A percentile compares a stretch with the other conserved stretches of the same genome.
Conservation (phyloP, 2,797 vertebrate genomes). For the Chloroceryle amazona region DNA sequence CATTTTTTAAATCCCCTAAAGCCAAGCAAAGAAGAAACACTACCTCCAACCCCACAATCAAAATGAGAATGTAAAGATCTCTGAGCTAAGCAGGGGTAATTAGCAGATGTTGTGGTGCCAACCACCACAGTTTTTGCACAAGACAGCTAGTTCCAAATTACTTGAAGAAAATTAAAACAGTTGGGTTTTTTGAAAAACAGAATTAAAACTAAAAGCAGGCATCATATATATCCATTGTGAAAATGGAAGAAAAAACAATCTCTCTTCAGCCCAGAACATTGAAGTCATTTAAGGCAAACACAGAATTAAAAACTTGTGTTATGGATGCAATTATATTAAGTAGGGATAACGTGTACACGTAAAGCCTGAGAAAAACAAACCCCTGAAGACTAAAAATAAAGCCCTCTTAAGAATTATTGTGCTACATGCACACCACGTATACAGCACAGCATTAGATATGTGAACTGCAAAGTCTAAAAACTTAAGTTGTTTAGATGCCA, state of each 20-base stretch:
- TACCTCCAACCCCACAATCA: not conserved
- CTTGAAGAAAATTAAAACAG: not conserved
- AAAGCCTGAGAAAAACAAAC: not conserved
- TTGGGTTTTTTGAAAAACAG: no score
- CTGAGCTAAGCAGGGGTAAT: not conserved
- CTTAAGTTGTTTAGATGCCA: not conserved
- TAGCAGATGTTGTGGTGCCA: not conserved
- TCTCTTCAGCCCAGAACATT: not conserved
- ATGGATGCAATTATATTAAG: not conserved
- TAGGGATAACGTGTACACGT: fast-evolving
- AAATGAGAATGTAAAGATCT: not conserved
- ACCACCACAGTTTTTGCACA: not conserved
- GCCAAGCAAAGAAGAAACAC: not conserved
- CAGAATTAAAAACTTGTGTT: not conserved
- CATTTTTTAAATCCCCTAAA: not conserved
- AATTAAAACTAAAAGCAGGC: not conserved
- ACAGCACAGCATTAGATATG: not conserved
- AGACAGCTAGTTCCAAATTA: not conserved
- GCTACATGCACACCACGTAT: fast-evolving
- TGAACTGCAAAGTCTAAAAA: not conserved
- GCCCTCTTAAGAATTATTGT: not conserved
- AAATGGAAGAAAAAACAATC: not conserved
- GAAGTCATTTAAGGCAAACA: not conserved
- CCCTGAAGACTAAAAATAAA: not conserved
- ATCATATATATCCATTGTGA: fast-evolving